Conservation (phyloP, 2,113 vertebrate genomes). For the Perca fluviatilis region DNA sequence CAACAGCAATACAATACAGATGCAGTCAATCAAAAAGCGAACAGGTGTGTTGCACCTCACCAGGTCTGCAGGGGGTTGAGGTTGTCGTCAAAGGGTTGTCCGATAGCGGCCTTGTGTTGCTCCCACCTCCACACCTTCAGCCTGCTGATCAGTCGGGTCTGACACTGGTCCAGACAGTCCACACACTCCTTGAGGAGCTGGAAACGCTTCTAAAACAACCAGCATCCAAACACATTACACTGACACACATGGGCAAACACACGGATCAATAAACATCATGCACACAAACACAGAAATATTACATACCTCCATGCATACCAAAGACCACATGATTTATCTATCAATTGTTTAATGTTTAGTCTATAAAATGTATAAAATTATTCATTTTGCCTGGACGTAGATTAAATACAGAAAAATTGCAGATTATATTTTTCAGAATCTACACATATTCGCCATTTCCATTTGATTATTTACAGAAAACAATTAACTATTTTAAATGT, state of each 20-base stretch:
- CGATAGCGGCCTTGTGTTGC: conserved; percentile 92
- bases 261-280: background rate
- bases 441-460: background rate
- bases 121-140: conserved; percentile 92
- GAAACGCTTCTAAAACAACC: conserved; percentile 72
- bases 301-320: background rate
- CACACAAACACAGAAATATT: background rate
- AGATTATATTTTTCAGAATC: background rate
- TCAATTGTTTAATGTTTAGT: background rate
- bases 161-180: conserved; percentile 82
- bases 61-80: conserved; percentile 84
- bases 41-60: conserved; percentile 70
- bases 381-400: background rate
- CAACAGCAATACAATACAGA: background rate
- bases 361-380: background rate
- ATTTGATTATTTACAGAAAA: conserved; percentile 1
- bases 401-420: background rate
- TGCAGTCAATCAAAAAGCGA: background rate
- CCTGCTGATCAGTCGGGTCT: conserved; percentile 85
- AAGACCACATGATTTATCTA: background rate
- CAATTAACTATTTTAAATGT: background rate
- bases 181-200: conserved; percentile 83
- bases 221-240: conserved; percentile 29
- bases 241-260: conserved; percentile 1
- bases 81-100: conserved; percentile 89